phyloP scores from a whole-genome alignment of 1,140 invertebrate genomes.

The Aphis craccivora region DNA sequence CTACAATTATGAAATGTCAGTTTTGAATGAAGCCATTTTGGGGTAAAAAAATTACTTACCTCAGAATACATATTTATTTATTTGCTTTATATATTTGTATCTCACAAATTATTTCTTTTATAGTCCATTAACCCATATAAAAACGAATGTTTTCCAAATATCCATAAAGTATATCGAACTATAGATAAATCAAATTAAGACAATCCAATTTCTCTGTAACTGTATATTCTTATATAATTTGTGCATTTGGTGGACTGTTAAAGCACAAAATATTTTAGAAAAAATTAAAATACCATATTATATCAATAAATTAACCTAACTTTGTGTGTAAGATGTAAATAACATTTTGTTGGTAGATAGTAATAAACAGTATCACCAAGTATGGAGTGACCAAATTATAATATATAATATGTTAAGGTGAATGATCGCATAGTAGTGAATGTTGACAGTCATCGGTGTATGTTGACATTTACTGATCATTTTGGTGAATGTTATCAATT shows the following conservation, averaged over 20 bases:
- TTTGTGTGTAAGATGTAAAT: not conserved
- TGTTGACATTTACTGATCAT: not conserved
- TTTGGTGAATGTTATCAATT: not conserved
- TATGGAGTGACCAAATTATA: not conserved
- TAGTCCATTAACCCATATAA: not conserved
- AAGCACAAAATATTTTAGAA: not conserved
- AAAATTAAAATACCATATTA: not conserved
- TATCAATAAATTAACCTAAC: not conserved
- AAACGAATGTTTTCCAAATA: not conserved
- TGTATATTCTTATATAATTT: not conserved
- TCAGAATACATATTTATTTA: not conserved
- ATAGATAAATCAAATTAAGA: not conserved
- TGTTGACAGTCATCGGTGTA: too few relatives aligned
- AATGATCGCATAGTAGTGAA: too few relatives aligned
- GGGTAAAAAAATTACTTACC: not conserved
- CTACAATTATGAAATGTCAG: not conserved
- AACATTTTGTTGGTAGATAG: not conserved
- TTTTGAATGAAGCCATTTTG: not conserved
- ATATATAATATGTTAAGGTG: too few relatives aligned
- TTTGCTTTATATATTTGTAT: not conserved
- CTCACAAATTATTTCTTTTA: not conserved
- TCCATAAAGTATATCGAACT: not conserved
- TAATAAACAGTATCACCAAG: not conserved
- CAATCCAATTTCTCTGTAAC: not conserved
- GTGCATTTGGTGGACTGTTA: not conserved